A percentile compares a stretch with the other conserved stretches of the same genome.
Conservation (phyloP, 2,888 invertebrate genomes). For the Dermolepida albohirtum region DNA sequence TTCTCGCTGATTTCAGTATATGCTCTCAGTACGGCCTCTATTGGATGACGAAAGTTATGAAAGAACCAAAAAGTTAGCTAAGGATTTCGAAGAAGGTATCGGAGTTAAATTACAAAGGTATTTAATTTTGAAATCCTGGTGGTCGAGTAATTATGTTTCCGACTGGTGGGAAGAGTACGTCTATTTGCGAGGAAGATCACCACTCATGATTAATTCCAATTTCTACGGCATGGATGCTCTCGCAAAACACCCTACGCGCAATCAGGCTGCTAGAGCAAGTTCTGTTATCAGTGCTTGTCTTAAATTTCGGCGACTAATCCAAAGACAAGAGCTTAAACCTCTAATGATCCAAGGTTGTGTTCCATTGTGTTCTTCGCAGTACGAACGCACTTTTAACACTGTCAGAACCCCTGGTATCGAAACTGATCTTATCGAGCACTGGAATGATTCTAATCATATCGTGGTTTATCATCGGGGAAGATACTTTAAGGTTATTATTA, state of each 20-base stretch:
- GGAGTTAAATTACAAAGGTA: slow-evolving; percentile 95
- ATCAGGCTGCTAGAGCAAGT: slow-evolving; percentile 92
- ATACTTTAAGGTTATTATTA: slow-evolving; percentile 94
- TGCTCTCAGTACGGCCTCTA: slow-evolving; percentile 90
- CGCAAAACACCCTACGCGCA: slow-evolving; percentile 79
- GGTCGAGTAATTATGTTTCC: slow-evolving; percentile 94
- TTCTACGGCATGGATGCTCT: slow-evolving; percentile 97
- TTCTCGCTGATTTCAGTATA: slow-evolving; percentile 75
- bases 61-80: slow-evolving; percentile 84
- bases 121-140: slow-evolving; percentile 95
- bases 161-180: slow-evolving; percentile 99
- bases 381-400: slow-evolving; percentile 97
- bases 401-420: slow-evolving; percentile 94
- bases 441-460: slow-evolving; percentile 90
- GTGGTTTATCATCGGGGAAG: slow-evolving; percentile 94
- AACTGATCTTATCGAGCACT: slow-evolving; percentile 91
- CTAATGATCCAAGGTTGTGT: slow-evolving; percentile 92
- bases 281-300: slow-evolving; percentile 87
- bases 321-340: slow-evolving; percentile 94
- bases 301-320: slow-evolving; percentile 86
- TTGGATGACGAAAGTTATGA: slow-evolving; percentile 85
- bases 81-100: slow-evolving; percentile 88
- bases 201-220: slow-evolving; percentile 98
- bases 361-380: slow-evolving; percentile 97
- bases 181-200: slow-evolving; percentile 93